A percentile compares a stretch with the other conserved stretches of the same genome.
These are phyloP conservation scores for Xenotilapia caudafasciata DNA, from an alignment of 2,113 vertebrate genomes.

Conservation along the genomic window DNA sequence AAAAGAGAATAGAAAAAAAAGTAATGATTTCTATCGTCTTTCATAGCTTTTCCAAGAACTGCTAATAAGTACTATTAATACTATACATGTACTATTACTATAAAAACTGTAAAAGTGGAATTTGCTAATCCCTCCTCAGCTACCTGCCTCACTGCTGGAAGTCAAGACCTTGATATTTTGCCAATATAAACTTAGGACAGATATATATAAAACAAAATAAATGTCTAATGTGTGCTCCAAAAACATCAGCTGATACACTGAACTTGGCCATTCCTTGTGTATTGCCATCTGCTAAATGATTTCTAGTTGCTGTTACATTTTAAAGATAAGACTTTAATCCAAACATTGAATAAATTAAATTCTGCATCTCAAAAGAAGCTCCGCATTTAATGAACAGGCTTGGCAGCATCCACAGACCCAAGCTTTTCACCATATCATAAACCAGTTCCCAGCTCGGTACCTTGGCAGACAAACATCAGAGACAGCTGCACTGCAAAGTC, in stretches of 20 bases:
- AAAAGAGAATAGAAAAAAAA: neutral
- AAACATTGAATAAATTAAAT: neutral
- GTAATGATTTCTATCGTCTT: neutral
- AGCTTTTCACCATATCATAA: neutral
- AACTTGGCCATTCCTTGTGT: neutral
- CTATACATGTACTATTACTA: neutral
- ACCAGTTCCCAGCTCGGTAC: neutral
- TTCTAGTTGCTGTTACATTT: neutral
- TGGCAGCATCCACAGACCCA: neutral
- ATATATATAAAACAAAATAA: neutral
- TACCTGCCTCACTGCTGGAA: neutral
- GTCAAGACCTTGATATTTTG: neutral
- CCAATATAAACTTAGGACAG: neutral
- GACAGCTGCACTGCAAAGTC: neutral
- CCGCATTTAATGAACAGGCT: neutral
- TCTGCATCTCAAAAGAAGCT: neutral
- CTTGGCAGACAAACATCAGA: neutral
- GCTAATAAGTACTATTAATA: neutral
- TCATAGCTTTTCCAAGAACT: neutral
- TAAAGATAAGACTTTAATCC: neutral
- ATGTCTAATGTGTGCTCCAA: neutral
- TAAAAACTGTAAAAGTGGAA: neutral
- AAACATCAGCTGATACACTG: neutral
- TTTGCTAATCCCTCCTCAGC: neutral
- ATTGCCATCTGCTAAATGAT: neutral